Evolutionary conservation across 2,113 vertebrate genomes (phyloP), one percentile per base, ranked within the genome.

Genomic region (Mola mola): DNA sequence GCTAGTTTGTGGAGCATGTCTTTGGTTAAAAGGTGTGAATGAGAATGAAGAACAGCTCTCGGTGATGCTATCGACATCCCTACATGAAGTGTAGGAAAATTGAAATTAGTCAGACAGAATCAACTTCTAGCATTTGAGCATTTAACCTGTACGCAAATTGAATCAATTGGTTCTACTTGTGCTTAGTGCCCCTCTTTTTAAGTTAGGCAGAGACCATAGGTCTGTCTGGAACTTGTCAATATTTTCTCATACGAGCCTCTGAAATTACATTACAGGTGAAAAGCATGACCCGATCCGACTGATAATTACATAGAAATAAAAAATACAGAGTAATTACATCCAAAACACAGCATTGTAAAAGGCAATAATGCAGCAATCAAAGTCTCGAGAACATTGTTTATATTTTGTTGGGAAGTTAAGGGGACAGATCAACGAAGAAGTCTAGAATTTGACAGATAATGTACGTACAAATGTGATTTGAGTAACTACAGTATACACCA

Each of bases 321-420:
- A 93, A 91, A 89, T 86, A 91, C 88, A 88, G 81, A 84, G 89
- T 89, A 86, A 86, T 89, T 89, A 90, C 90, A 92, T 90, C 90
- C 86, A 91, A 89, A 90, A 92, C 88, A 91, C 89, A 90, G 88
- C 89, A 86, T 92, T 90, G 86, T 88, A 90, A 92, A 92, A 93
- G 86, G 88, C 90, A 91, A 92, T 86, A 89, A 91, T 88, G 90
- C 88, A 91, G 89, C 90, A 88, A 90, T 91, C 87, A 83, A 90
- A 90, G 86, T 88, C 69, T 87, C 75, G 66, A 67, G 85, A 84
- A 88, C 74, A 81, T 87, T 68, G 83, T 92, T 87, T 90, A 86
- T 83, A 88, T 85, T 89, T 85, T 36, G 72, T 83, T 19, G 53
- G 83, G 80, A 61, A 66, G 37, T 4, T 69, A 82, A 56, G 72